Base-by-base conservation (phyloP, 1,140 invertebrate species). In the Xylocopa sonorina region DNA sequence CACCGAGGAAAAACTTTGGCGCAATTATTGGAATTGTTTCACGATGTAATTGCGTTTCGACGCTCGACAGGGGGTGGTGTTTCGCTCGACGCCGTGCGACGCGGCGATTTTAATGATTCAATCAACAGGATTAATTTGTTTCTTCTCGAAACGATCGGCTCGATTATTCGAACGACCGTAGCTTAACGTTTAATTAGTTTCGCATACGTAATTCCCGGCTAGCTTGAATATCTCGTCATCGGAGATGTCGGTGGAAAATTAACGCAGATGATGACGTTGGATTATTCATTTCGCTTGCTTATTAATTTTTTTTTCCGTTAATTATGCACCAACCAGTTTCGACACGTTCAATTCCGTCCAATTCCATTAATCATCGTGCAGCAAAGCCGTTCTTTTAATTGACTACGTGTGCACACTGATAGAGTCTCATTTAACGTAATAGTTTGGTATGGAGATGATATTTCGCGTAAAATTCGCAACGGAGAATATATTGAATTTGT, bases 71-170 rank as follows among this genome's bases (percentile, higher is more conserved):
- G 38, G 38, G 3, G 3, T 38, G 38, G 38, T 38, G 3, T 38
- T 57, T 29, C 3, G 12, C 0, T 24, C 9, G 1, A n/a, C 5
- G 7, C 10, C 24, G 18, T 7, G 41, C 24, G 34, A 38, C 21
- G 3, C 21, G 2, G 14, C 21, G 63, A 29, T 67, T 77, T 76
- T 57, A 48, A 76, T 34, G 12, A 74, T 68, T 68, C 38, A 58
- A 77, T 68, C 64, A 38, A n/a, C 16, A n/a, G 57, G 58, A 58
- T 38, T 38, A 68, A 77, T 68, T 69, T 46, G 38, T 58, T 77
- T 43, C 64, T 50, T 77, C n/a, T 58, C 41, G 24, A 27, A 27
- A 10, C 21, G n/a, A 18, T 14, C 2, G 32, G 16, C 34, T 2
- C 29, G 18, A 21, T 68, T 68, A 58, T 27, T n/a, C 32, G 16